Conservation (phyloP, 2,113 vertebrate genomes). For the Microcebus jonahi region DNA sequence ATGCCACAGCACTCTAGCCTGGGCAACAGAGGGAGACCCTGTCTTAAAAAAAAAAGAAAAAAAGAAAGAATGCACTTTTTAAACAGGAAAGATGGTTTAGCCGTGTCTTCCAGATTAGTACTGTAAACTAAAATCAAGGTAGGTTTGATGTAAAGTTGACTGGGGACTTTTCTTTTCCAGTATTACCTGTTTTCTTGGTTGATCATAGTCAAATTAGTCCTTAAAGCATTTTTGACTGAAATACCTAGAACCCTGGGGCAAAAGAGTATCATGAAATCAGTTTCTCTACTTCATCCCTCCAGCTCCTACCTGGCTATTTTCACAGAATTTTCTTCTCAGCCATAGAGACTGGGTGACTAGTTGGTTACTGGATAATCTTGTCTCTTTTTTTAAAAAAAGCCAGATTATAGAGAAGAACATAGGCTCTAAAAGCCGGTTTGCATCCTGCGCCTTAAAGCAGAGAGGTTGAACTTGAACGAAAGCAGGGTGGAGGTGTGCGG, state of each 20-base stretch:
- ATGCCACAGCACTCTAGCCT: too few species aligned
- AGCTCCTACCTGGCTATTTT: background rate
- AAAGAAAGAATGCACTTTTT: background rate
- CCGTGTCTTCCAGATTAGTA: background rate
- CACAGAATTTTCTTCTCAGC: background rate
- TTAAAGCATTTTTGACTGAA: background rate
- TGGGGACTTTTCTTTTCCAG: background rate
- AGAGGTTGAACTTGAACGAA: fast-evolving
- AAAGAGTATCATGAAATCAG: background rate
- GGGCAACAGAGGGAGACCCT: too few species aligned
- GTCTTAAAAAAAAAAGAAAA: too few species aligned
- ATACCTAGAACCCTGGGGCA: background rate
- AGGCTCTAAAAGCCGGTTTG: background rate
- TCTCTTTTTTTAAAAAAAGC: background rate
- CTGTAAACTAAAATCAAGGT: background rate
- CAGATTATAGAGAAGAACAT: background rate
- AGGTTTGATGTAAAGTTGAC: background rate
- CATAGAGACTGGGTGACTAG: background rate
- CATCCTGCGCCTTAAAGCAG: fast-evolving
- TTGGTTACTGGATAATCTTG: background rate
- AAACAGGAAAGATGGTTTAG: background rate
- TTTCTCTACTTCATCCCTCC: background rate
- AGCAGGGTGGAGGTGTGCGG: fast-evolving
- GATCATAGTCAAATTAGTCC: background rate
- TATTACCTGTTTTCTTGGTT: background rate